Percentiles rank a stretch among this genome's conserved stretches.
phyloP scores from a whole-genome alignment of 2,888 invertebrate genomes.

The Sericinus montela region DNA sequence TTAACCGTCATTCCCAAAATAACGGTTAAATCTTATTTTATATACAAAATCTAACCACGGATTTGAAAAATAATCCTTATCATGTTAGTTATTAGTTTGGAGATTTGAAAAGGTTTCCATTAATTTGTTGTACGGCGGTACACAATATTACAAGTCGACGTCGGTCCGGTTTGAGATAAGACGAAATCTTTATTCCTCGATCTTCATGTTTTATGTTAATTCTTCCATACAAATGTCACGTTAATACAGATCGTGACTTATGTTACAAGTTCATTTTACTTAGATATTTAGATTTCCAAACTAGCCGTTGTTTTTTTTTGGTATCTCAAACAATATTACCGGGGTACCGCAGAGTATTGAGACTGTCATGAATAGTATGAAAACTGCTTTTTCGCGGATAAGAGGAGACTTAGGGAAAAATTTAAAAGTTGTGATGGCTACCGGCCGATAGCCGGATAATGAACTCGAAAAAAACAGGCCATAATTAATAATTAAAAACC shows the following conservation, averaged over 20 bases:
- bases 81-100: conserved; percentile 1
- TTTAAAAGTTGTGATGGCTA: too few relatives aligned
- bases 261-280: not conserved
- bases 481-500: too few relatives aligned
- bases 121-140: not conserved
- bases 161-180: conserved; percentile 4
- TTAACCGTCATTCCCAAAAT: too few relatives aligned
- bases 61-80: conserved; percentile 1
- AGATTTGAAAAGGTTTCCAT: conserved; percentile 7
- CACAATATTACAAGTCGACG: not conserved
- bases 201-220: not conserved
- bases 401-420: too few relatives aligned
- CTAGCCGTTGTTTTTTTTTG: too few relatives aligned
- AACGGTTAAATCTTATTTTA: too few relatives aligned
- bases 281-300: not conserved
- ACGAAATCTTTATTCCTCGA: not conserved
- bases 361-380: too few relatives aligned
- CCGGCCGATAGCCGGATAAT: too few relatives aligned
- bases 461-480: too few relatives aligned
- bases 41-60: not conserved
- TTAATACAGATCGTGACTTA: not conserved
- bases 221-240: not conserved
- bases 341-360: too few relatives aligned
- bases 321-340: too few relatives aligned
- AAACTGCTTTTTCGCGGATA: too few relatives aligned